Evolutionary conservation across 2,113 vertebrate genomes (phyloP).

Genomic region (Myiagra hebetior): DNA sequence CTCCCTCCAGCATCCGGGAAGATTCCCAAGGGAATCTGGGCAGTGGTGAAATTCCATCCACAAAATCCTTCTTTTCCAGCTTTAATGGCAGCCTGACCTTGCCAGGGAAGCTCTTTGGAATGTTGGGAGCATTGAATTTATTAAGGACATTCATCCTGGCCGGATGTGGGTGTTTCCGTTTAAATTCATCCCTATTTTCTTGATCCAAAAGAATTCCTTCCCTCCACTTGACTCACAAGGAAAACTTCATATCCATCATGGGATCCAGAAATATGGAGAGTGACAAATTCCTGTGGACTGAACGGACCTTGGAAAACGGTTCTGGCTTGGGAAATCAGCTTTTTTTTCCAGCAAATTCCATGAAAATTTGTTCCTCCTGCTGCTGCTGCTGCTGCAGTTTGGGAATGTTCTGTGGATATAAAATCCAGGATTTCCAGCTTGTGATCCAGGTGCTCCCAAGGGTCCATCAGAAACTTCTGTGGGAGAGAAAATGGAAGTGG

Average conservation of each 20-base stretch:
- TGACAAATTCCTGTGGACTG: not conserved
- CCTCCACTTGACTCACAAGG: not conserved
- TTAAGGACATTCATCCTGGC: not conserved
- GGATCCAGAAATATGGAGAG: not conserved
- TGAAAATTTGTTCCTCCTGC: not conserved
- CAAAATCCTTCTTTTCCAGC: not conserved
- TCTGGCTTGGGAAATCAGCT: not conserved
- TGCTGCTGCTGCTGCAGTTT: not conserved
- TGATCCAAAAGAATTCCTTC: not conserved
- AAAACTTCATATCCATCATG: not conserved
- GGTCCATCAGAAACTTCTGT: not conserved
- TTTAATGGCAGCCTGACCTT: not conserved
- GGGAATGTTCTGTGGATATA: not conserved
- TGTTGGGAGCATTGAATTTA: not conserved
- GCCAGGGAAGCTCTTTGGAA: not conserved
- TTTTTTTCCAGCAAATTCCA: not conserved
- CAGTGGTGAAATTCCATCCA: not conserved
- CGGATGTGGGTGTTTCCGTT: not conserved
- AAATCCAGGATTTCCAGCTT: not conserved
- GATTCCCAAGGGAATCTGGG: not conserved
- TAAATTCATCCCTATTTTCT: not conserved
- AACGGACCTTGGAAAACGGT: not conserved
- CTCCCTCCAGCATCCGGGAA: fast-evolving
- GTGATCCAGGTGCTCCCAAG: not conserved
- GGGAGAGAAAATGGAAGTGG: not conserved